Evolutionary conservation across 2,888 invertebrate genomes (phyloP), one percentile per base, ranked within the genome.

Genomic region (Lomographa bimaculata): DNA sequence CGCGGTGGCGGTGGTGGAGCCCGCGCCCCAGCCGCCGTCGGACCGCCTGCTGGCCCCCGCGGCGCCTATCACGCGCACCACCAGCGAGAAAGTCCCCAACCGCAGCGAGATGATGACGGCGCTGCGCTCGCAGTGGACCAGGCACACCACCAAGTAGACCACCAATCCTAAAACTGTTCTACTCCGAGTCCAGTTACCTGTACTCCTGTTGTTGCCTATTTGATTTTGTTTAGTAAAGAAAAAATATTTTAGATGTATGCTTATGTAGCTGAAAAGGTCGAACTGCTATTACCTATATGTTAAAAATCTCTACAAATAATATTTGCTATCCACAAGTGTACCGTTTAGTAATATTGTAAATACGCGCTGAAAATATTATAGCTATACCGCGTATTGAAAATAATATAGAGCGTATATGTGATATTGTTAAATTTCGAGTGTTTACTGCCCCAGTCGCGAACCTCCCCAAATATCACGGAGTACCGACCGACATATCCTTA

Each of bases 31-130:
- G 6, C 48, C 44, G 54, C 50, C 8, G 59, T 51, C 35, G 87
- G 92, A 60, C 0, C 86, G 57, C 46, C 83, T 45, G 64, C 83
- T 62, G 5, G 92, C 92, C 16, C 91, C 92, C 9, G 90, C 92
- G 1, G 90, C 92, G 2, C 91, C 92, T 24, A 94, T 95, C 50
- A 93, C 93, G 0, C 90, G 96, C 54, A 94, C 95, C 27, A 96
- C 96, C 14, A 96, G 96, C 79, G 96, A 96, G 65, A 95, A 95
- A 74, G 94, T 96, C 44, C 95, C 96, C 2, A 94, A 96, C 68
- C 92, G 95, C 34, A 96, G 94, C 77, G 96, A 96, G 71, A 90
- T 96, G 71, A 95, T 96, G 95, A 93, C 93, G 10, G 94, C 96
- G 59, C 92, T 96, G 55, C 90, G 96, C 53, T 93, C 94, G 3